These are phyloP conservation scores for Parthenolecanium corni DNA, from an alignment of 2,888 invertebrate species.

Conservation along the genomic window DNA sequence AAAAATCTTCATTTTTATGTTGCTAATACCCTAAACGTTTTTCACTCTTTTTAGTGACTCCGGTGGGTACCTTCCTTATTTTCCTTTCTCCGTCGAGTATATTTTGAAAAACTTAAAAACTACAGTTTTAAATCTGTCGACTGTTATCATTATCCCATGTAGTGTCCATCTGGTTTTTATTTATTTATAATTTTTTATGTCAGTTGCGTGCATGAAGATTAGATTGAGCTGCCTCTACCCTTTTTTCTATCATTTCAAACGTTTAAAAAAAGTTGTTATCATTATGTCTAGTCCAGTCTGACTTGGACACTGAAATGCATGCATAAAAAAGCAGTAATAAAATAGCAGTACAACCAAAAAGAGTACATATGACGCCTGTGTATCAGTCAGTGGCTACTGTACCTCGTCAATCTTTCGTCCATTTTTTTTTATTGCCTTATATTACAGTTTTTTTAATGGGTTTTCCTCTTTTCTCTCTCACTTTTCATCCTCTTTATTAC, in stretches of 20 bases:
- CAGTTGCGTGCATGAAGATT: not conserved
- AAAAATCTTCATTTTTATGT: too few species aligned
- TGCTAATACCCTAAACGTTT: too few species aligned
- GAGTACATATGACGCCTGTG: not conserved
- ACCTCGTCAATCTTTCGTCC: not conserved
- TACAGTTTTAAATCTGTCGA: not conserved
- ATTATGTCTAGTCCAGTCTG: not conserved
- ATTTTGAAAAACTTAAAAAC: too few species aligned
- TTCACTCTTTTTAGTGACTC: too few species aligned
- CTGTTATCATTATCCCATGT: not conserved
- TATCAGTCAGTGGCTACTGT: not conserved
- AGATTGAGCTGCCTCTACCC: not conserved
- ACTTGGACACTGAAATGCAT: not conserved
- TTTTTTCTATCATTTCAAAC: not conserved
- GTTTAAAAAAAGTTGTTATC: not conserved
- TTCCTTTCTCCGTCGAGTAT: too few species aligned
- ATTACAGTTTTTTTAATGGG: too few species aligned
- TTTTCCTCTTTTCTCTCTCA: too few species aligned
- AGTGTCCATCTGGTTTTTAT: not conserved
- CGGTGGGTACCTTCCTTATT: too few species aligned
- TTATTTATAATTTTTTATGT: slow-evolving; percentile 1
- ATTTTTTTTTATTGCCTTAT: not conserved
- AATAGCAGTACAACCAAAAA: not conserved
- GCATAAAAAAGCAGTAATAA: not conserved
- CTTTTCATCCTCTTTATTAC: too few species aligned